phyloP scores from a whole-genome alignment of 2,888 invertebrate species.

The Drosophila lacicola region DNA sequence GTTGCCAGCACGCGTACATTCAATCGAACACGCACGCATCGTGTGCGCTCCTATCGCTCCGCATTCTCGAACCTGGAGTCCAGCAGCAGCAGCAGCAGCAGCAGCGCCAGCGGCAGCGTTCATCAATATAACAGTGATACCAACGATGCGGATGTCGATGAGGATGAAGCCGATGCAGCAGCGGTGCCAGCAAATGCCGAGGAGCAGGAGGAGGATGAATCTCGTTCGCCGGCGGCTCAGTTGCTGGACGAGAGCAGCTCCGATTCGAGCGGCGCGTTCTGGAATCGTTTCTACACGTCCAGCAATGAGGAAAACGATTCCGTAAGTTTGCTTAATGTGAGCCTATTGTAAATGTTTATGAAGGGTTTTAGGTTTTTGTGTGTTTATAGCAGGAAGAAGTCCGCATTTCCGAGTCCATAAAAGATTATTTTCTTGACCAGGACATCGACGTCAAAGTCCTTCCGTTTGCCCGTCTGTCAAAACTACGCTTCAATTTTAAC shows the following conservation, averaged over 20 bases:
- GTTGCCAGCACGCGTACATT: slow-evolving; percentile 10
- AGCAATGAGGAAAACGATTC: slow-evolving; percentile 42
- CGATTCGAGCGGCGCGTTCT: slow-evolving; percentile 14
- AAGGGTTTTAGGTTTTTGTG: too few relatives aligned
- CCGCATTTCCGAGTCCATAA: too few relatives aligned
- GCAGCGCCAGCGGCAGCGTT: neutral
- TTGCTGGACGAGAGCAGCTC: slow-evolving; percentile 28
- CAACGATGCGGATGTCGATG: slow-evolving; percentile 26
- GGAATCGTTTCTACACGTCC: slow-evolving; percentile 22
- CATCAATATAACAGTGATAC: slow-evolving; percentile 5
- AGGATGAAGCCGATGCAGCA: neutral
- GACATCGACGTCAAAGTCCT: too few relatives aligned
- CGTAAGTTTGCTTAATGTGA: slow-evolving; percentile 29
- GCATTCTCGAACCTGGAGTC: neutral
- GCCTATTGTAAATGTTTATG: too few relatives aligned
- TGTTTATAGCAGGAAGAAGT: too few relatives aligned
- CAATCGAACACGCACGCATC: slow-evolving; percentile 23
- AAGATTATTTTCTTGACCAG: too few relatives aligned
- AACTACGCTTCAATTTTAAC: too few relatives aligned
- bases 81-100: neutral
- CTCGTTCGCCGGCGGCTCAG: slow-evolving; percentile 7
- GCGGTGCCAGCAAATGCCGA: neutral
- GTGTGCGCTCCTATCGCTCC: slow-evolving; percentile 47
- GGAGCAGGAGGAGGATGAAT: slow-evolving; percentile 13
- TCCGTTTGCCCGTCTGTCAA: too few relatives aligned